A percentile compares a stretch with the other conserved stretches of the same genome.
These are phyloP conservation scores for Phylloscopus trochilus DNA, from an alignment of 2,113 vertebrate species.

Conservation along the genomic window DNA sequence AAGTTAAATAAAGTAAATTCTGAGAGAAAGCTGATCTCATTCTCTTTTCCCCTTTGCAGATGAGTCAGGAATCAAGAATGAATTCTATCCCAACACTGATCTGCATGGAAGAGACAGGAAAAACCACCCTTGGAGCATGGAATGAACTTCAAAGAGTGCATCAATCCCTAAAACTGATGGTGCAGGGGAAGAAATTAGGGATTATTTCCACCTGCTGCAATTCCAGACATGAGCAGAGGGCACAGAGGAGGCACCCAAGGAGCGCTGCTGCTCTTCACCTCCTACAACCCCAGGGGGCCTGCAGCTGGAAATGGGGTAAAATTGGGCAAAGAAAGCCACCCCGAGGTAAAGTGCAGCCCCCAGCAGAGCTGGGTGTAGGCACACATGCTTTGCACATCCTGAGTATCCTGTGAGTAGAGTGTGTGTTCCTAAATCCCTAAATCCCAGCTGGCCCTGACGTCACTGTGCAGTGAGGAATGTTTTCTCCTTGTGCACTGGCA, in stretches of 20 bases:
- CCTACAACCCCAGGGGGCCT: neutral
- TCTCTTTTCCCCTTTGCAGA: neutral
- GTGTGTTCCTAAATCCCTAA: neutral
- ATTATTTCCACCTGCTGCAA: neutral
- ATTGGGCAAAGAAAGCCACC: neutral
- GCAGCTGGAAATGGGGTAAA: neutral
- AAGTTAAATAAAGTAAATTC: neutral
- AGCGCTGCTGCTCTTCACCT: rapidly evolving
- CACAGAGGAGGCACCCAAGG: too few relatives aligned
- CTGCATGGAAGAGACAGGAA: neutral
- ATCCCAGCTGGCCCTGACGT: constrained; percentile 13
- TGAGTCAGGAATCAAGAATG: neutral
- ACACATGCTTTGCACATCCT: neutral
- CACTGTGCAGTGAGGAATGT: neutral
- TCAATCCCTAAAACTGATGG: too few relatives aligned
- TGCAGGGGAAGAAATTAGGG: rapidly evolving
- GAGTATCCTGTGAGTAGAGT: neutral
- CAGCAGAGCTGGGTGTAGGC: neutral
- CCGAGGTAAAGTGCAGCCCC: neutral
- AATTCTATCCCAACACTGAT: neutral
- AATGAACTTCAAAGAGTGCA: rapidly evolving
- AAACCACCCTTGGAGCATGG: neutral
- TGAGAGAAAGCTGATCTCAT: neutral
- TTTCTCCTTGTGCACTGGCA: neutral
- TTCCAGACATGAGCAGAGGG: neutral